Base-by-base conservation (phyloP, 2,797 vertebrate species). In the Liparis tanakae region DNA sequence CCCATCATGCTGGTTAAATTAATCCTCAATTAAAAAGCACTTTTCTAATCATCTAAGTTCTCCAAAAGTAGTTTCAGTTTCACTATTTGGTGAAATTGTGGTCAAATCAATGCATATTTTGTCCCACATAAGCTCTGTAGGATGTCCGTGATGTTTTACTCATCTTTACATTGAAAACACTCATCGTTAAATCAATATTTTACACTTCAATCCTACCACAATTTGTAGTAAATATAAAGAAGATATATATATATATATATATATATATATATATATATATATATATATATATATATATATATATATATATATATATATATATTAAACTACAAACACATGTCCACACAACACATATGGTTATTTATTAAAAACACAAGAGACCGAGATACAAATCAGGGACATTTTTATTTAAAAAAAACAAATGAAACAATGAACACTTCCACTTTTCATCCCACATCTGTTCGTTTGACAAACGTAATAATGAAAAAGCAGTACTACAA, bases 401-500 rank as follows among this genome's bases (percentile, higher is more conserved):
- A 86, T 91, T 79, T 94, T 92, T 94, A 91, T 92, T 94, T 74
- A 71, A 88, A 91, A 93, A 92, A 92, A 89, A 91, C 79, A 87
- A 85, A 91, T 83, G 83, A 90, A 90, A 92, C 89, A 93, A 91
- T 93, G 87, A 91, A 91, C 87, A 93, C 84, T 80, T 93, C 78
- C 83, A 92, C 87, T 89, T 90, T 87, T 88, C 89, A 89, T 89
- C 86, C 81, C 78, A 93, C 90, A 87, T 91, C 85, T 85, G 88
- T 90, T 91, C 90, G 84, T 92, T 84, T 82, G 85, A 93, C 92
- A 93, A 85, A 93, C 72, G 72, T 81, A 91, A 92, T 92, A 78
- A 94, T 94, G 92, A 94, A 94, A 94, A 94, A 92, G 91, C 93
- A 87, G 84, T 85, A 92, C 92, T 94, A 94, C 90, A 95, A 95